Percentiles rank a stretch among this genome's conserved stretches.
These are phyloP conservation scores for Aphidius ervi DNA, from an alignment of 1,140 invertebrate species.

Conservation along the genomic window DNA sequence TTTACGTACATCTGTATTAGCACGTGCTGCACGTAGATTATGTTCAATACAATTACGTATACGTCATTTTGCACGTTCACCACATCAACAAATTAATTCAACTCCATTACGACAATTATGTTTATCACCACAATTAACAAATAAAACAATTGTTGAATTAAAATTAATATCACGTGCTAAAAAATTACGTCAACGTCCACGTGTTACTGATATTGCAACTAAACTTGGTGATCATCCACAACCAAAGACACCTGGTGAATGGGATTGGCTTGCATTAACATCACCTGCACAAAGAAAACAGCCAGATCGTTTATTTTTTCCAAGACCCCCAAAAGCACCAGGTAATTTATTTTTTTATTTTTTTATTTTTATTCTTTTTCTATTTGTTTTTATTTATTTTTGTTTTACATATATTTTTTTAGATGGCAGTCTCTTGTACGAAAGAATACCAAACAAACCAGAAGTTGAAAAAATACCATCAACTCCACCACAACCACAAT, in stretches of 20 bases:
- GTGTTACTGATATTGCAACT: constrained; percentile 74
- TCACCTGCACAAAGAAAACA: constrained; percentile 74
- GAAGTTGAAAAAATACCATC: constrained; percentile 65
- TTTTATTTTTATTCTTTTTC: constrained; percentile 14
- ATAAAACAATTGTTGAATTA: constrained; percentile 72
- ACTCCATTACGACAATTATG: constrained; percentile 56
- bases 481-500: constrained; percentile 56
- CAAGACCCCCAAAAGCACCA: constrained; percentile 80
- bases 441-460: constrained; percentile 74
- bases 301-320: constrained; percentile 76
- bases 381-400: not conserved
- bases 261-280: constrained; percentile 79
- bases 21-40: constrained; percentile 78
- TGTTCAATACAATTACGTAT: constrained; percentile 80
- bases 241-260: constrained; percentile 57
- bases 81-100: constrained; percentile 67
- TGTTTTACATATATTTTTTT: constrained; percentile 12
- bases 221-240: constrained; percentile 62
- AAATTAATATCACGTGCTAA: constrained; percentile 72
- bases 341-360: constrained; percentile 44
- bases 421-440: constrained; percentile 82
- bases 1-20: constrained; percentile 82
- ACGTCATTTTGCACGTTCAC: constrained; percentile 80
- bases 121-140: constrained; percentile 73
- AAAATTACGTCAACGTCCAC: constrained; percentile 71